Conservation (phyloP, 2,113 vertebrate species). For the Ondatra zibethicus region DNA sequence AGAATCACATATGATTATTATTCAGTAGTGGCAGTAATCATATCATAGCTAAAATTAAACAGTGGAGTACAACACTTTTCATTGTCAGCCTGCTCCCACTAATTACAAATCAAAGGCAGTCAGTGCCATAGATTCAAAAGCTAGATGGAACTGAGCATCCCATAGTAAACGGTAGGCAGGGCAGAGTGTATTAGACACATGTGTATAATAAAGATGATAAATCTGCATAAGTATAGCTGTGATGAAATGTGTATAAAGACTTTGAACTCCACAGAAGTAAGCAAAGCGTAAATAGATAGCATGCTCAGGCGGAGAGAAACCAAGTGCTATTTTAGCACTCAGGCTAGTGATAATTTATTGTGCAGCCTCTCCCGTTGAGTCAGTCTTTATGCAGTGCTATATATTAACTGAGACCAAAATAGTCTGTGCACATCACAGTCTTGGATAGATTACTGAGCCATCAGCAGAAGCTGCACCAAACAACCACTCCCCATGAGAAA, state of each 20-base stretch:
- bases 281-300: slow-evolving; percentile 77
- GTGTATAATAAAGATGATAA: slow-evolving; percentile 64
- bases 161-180: background rate
- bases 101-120: slow-evolving; percentile 46
- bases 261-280: slow-evolving; percentile 70
- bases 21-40: slow-evolving; percentile 69
- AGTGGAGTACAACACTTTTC: background rate
- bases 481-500: background rate
- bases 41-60: background rate
- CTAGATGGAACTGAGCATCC: slow-evolving; percentile 15
- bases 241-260: slow-evolving; percentile 70
- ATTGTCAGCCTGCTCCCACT: background rate
- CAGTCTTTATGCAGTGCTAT: slow-evolving; percentile 66
- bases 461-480: slow-evolving; percentile 58
- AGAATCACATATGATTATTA: slow-evolving; percentile 66
- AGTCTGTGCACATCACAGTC: slow-evolving; percentile 58
- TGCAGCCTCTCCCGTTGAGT: slow-evolving; percentile 64
- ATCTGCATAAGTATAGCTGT: slow-evolving; percentile 4
- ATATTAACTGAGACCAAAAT: slow-evolving; percentile 74
- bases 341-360: slow-evolving; percentile 76
- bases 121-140: background rate
- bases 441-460: slow-evolving; percentile 60
- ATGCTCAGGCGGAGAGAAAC: slow-evolving; percentile 70
- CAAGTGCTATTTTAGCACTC: slow-evolving; percentile 77
- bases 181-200: slow-evolving; percentile 16